phyloP scores from a whole-genome alignment of 2,888 invertebrate species.

The Microchrysa polita region DNA sequence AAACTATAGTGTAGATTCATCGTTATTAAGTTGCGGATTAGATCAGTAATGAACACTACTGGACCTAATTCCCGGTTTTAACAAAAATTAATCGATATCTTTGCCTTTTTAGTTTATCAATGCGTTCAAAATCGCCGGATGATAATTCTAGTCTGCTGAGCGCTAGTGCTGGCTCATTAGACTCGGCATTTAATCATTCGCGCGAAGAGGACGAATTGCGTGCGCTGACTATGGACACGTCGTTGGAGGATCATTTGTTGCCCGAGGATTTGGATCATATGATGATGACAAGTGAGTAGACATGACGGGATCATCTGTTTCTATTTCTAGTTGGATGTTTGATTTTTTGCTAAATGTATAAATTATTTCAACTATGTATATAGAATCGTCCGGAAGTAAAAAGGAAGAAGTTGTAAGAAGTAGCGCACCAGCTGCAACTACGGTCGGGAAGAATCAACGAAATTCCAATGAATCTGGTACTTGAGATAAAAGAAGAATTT shows the following conservation, averaged over 20 bases:
- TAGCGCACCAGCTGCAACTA: not conserved
- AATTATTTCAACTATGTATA: constrained; percentile 32
- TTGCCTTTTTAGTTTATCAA: constrained; percentile 68
- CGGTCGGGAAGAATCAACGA: constrained; percentile 56
- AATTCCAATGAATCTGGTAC: constrained; percentile 65
- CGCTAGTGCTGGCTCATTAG: constrained; percentile 82
- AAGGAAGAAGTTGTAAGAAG: constrained; percentile 33
- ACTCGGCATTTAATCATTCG: constrained; percentile 89
- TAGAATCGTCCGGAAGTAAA: constrained; percentile 31
- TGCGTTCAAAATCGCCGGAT: constrained; percentile 79
- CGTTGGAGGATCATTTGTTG: constrained; percentile 55
- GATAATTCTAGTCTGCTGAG: constrained; percentile 74
- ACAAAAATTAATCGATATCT: not conserved
- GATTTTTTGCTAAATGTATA: not conserved
- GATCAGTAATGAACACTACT: constrained; percentile 65
- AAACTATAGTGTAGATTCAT: constrained; percentile 65
- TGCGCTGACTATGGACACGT: constrained; percentile 67
- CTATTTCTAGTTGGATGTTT: too few relatives aligned
- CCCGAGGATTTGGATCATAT: constrained; percentile 59
- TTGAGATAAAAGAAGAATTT: constrained; percentile 26
- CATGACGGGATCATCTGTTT: too few relatives aligned
- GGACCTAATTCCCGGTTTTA: not conserved
- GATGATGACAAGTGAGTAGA: constrained; percentile 59
- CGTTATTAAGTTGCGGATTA: constrained; percentile 72
- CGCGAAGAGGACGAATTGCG: constrained; percentile 81